These are phyloP conservation scores for Trichogramma pretiosum DNA, from an alignment of 1,140 invertebrate genomes.

Conservation along the genomic window DNA sequence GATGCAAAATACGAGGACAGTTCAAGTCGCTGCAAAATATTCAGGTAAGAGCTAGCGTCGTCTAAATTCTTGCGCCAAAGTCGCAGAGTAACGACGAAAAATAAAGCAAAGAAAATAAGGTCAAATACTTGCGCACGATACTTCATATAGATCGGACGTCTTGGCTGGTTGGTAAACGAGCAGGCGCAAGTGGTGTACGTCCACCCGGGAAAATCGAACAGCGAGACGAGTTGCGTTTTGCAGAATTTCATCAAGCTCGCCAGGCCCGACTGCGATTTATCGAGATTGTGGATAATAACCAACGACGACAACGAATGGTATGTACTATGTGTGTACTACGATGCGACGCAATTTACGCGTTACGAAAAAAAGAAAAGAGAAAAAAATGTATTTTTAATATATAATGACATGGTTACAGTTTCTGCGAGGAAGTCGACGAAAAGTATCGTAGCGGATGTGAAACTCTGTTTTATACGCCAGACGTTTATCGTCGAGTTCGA, in stretches of 20 bases:
- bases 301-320: slow-evolving; percentile 8
- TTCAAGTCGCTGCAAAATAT: slow-evolving; percentile 20
- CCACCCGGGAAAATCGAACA: slow-evolving; percentile 14
- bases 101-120: neutral
- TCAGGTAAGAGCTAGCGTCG: too few relatives aligned
- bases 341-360: too few relatives aligned
- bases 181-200: slow-evolving; percentile 18
- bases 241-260: slow-evolving; percentile 11
- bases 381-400: too few relatives aligned
- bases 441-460: slow-evolving; percentile 16
- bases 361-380: too few relatives aligned
- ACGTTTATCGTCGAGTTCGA: slow-evolving; percentile 18
- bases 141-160: slow-evolving; percentile 18
- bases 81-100: neutral
- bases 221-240: slow-evolving; percentile 6
- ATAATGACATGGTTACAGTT: neutral
- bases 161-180: slow-evolving; percentile 21
- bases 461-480: slow-evolving; percentile 18
- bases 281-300: slow-evolving; percentile 17
- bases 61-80: too few relatives aligned
- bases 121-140: too few relatives aligned
- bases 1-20: neutral
- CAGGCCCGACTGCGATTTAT: slow-evolving; percentile 15
- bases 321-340: too few relatives aligned
- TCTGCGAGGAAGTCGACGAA: neutral